Evolutionary conservation across 1,140 invertebrate genomes (phyloP).

Genomic region (Rhopalosiphum maidis): DNA sequence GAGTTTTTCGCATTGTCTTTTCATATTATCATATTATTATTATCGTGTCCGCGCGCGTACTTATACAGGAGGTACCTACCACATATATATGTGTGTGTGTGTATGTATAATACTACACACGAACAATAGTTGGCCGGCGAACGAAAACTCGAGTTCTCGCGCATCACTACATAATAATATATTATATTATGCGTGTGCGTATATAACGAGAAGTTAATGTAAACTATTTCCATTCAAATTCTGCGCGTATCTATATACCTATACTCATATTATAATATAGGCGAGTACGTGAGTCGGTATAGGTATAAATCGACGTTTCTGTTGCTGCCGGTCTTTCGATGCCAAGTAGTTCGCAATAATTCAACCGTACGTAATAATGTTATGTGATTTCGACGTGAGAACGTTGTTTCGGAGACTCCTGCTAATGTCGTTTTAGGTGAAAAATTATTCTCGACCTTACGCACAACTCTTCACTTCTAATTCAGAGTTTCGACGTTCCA

Average conservation of each 20-base stretch:
- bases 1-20: not conserved
- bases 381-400: not conserved
- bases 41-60: not conserved
- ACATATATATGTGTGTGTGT: not conserved
- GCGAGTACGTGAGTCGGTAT: no score
- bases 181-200: not conserved
- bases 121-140: not conserved
- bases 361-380: no score
- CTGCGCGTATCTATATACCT: not conserved
- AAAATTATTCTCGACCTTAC: no score
- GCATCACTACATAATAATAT: not conserved
- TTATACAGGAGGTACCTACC: not conserved
- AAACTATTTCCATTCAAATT: not conserved
- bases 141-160: conserved; percentile 19
- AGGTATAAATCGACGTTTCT: no score
- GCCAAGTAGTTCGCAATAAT: no score
- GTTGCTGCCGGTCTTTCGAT: no score
- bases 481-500: no score
- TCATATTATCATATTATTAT: not conserved
- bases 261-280: no score
- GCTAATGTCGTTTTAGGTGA: no score
- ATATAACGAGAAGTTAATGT: conserved; percentile 29
- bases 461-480: no score
- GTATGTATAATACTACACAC: not conserved
- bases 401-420: no score